Conservation (phyloP, 2,888 invertebrate species). For the Ephialtes manifestator region DNA sequence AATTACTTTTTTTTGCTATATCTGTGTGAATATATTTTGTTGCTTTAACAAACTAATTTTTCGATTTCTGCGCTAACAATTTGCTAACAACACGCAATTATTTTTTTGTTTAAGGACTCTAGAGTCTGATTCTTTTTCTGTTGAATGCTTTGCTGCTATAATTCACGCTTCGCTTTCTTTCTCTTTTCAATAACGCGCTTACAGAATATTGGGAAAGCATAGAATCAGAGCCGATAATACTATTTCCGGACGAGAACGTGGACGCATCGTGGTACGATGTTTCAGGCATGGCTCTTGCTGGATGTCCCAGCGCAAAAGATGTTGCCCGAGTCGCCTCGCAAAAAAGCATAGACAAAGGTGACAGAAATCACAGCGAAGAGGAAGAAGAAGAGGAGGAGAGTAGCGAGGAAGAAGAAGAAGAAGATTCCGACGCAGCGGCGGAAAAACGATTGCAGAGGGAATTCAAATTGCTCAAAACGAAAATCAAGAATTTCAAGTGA, state of each 20-base stretch:
- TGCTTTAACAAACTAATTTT: background rate
- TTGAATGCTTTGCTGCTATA: slow-evolving; percentile 43
- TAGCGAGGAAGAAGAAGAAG: slow-evolving; percentile 88
- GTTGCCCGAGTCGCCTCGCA: slow-evolving; percentile 84
- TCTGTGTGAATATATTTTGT: background rate
- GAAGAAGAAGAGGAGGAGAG: slow-evolving; percentile 88
- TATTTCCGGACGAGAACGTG: slow-evolving; percentile 80
- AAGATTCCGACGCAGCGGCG: slow-evolving; percentile 90
- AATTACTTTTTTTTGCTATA: too few relatives aligned
- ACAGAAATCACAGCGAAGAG: slow-evolving; percentile 82
- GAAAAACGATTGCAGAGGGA: slow-evolving; percentile 89
- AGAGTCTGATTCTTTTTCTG: background rate
- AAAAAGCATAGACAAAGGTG: slow-evolving; percentile 83
- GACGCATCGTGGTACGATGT: slow-evolving; percentile 82
- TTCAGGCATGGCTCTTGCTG: slow-evolving; percentile 85
- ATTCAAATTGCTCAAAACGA: slow-evolving; percentile 89
- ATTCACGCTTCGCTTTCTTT: slow-evolving; percentile 60
- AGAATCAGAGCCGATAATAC: slow-evolving; percentile 78
- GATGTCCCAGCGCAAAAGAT: slow-evolving; percentile 85
- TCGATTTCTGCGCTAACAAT: background rate
- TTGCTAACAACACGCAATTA: background rate
- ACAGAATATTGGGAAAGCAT: slow-evolving; percentile 72
- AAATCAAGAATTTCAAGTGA: slow-evolving; percentile 86
- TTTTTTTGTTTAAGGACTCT: slow-evolving; percentile 1
- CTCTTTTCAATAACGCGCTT: slow-evolving; percentile 60